Conservation (phyloP, 2,113 vertebrate genomes). For the Bothrops jararaca region DNA sequence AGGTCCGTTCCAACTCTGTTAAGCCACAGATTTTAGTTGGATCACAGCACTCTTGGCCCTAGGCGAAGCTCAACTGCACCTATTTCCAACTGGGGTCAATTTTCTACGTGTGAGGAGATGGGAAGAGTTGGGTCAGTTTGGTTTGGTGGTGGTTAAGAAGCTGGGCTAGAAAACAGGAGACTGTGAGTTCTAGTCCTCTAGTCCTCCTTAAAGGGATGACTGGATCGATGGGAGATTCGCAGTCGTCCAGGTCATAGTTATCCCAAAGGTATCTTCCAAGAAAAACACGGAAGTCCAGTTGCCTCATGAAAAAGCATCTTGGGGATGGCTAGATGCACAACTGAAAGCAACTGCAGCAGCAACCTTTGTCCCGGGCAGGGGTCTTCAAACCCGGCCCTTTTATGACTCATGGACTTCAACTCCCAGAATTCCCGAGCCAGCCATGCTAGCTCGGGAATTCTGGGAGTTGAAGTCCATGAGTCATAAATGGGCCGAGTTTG, state of each 20-base stretch:
- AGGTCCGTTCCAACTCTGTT: neutral
- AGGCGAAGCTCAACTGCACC: too few relatives aligned
- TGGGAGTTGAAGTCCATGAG: too few relatives aligned
- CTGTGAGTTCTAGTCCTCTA: neutral
- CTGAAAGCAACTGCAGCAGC: neutral
- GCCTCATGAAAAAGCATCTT: too few relatives aligned
- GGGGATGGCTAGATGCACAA: neutral
- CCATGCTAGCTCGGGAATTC: too few relatives aligned
- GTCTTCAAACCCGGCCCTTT: too few relatives aligned
- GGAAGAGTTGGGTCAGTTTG: neutral
- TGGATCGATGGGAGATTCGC: neutral
- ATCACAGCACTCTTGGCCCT: neutral
- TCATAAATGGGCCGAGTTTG: too few relatives aligned
- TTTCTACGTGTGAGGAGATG: neutral
- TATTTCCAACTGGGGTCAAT: neutral
- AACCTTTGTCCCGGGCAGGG: neutral
- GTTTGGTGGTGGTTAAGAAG: neutral
- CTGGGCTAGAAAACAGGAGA: neutral
- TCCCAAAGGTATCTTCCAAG: too few relatives aligned
- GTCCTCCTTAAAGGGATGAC: neutral
- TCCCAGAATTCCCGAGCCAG: too few relatives aligned
- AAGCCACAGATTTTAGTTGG: neutral
- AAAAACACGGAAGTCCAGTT: too few relatives aligned
- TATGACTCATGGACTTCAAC: too few relatives aligned
- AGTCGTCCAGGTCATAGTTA: too few relatives aligned